Conservation (phyloP, 2,888 invertebrate genomes). For the Anarsia innoxiella region DNA sequence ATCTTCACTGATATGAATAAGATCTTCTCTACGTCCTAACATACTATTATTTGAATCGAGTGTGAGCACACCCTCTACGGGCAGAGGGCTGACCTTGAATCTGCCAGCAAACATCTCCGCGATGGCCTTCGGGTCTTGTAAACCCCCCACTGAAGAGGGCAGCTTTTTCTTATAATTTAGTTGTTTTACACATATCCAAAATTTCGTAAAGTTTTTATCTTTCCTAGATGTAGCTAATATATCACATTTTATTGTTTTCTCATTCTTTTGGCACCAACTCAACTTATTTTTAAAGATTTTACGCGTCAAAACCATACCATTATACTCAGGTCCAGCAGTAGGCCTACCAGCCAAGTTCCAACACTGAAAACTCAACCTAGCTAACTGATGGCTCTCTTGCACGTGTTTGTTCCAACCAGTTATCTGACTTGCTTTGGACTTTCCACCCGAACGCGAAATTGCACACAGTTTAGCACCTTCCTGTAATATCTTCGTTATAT, state of each 20-base stretch:
- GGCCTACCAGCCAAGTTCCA: slow-evolving; percentile 9
- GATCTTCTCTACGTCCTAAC: not conserved
- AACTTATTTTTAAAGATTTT: slow-evolving; percentile 13
- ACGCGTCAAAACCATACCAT: slow-evolving; percentile 8
- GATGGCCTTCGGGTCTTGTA: slow-evolving; percentile 11
- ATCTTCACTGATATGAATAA: not conserved
- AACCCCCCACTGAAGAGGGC: slow-evolving; percentile 15
- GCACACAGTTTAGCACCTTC: not conserved
- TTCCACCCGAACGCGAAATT: not conserved
- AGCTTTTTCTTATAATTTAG: slow-evolving; percentile 11
- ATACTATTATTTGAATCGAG: slow-evolving; percentile 3
- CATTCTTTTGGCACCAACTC: slow-evolving; percentile 11
- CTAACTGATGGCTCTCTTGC: slow-evolving; percentile 2
- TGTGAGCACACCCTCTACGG: not conserved
- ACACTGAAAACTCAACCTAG: slow-evolving; percentile 2
- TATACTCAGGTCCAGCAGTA: slow-evolving; percentile 13
- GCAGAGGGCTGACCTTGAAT: slow-evolving; percentile 7
- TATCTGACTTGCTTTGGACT: not conserved
- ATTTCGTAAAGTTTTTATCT: slow-evolving; percentile 5
- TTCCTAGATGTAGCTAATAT: slow-evolving; percentile 5
- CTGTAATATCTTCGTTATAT: not conserved
- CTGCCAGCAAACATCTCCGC: slow-evolving; percentile 16
- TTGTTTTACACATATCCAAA: slow-evolving; percentile 11
- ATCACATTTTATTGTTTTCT: slow-evolving; percentile 11
- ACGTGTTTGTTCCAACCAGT: slow-evolving; percentile 14